Base-by-base conservation (phyloP, 2,888 invertebrate genomes). In the Trachelus tabidus region DNA sequence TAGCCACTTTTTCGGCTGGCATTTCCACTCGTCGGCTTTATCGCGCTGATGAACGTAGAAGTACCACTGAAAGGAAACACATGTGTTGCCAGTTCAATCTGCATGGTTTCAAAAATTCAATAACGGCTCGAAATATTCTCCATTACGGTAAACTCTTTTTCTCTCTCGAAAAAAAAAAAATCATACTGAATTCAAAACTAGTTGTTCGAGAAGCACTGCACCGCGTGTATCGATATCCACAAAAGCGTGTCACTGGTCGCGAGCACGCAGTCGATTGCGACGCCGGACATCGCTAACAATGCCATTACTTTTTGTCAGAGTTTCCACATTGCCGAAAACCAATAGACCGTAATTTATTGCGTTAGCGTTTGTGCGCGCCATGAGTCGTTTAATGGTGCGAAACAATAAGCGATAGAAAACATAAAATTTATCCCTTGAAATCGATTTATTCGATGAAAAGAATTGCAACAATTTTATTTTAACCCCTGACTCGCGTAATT, bases 1-100 rank as follows among this genome's bases (percentile, higher is more conserved):
- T 15, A 96, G 85, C 94, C 95, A 96, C 82, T 95, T 95, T 71
- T 92, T 92, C 0, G 95, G 96, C 87, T 96, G 96, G 82, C 95
- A 94, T 91, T 96, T 96, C 96, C 96, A 96, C 83, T 94, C 94
- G 76, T 94, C 92, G 0, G 95, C 92, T 11, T 91, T 86, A 85
- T 95, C 94, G 0, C 94, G 91, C 87, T 93, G 93, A 1, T 93
- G 92, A 33, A 95, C 92, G 90, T 95, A 96, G 91, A 94, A 96
- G 87, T 95, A 95, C 95, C 95, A 95, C 95, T 96, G 92, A 34
- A 40, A 40, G 15, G 40, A 40, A 15, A 40, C 40, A 40, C 1
- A 40, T 1, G 15, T 15, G 40, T 15, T 40, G 40, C 4, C 40
- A 15, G 40, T 40, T 40, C 15, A 40, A 15, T 40, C 15, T 40